Evolutionary conservation across 2,888 invertebrate species (phyloP).

Genomic region (Brachyptera putata): DNA sequence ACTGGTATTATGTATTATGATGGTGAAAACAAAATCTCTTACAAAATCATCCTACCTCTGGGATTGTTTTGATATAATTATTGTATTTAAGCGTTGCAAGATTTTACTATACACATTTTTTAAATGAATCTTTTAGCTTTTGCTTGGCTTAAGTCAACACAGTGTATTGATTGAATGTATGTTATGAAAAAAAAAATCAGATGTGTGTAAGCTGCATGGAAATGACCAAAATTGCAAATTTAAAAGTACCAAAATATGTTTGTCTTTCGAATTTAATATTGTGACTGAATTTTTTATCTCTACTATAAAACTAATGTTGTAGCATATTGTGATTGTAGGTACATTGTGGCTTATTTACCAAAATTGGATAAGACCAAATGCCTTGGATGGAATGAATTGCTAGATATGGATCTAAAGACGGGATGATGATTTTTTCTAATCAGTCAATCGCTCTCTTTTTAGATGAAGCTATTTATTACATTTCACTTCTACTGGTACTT

Average conservation of each 20-base stretch:
- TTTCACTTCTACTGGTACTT: no score
- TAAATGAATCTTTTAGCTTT: neutral
- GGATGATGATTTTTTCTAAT: no score
- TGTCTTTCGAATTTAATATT: neutral
- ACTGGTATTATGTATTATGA: no score
- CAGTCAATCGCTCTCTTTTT: no score
- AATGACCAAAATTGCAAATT: neutral
- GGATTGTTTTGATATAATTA: constrained; percentile 1
- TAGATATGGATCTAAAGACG: no score
- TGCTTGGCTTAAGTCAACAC: constrained; percentile 8
- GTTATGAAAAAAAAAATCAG: neutral
- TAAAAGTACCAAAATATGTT: constrained; percentile 2
- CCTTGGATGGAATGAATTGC: no score
- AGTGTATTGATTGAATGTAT: neutral
- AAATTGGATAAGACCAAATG: neutral
- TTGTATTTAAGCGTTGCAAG: constrained; percentile 15
- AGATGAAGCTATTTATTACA: no score
- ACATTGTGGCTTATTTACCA: no score
- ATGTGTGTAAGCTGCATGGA: neutral
- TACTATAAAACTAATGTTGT: neutral
- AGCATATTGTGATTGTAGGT: neutral
- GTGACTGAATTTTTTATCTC: no score
- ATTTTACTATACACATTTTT: constrained; percentile 13
- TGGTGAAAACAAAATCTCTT: constrained; percentile 12
- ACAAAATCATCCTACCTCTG: constrained; percentile 1